Evolutionary conservation across 1,140 invertebrate species (phyloP), one percentile per base, ranked within the genome.

Genomic region (Drosophila elegans): DNA sequence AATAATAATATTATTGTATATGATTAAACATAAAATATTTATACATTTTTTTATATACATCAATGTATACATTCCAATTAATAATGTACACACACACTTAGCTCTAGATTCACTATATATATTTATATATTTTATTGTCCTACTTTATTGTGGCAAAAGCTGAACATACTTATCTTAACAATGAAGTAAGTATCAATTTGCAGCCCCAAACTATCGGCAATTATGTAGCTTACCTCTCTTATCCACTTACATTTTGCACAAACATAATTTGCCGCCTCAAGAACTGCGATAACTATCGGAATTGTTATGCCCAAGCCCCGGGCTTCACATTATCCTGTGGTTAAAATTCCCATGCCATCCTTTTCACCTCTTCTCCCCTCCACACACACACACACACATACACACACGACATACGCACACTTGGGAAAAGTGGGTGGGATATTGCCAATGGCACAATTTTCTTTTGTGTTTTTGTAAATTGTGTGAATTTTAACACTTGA

Each of bases 401-500:
- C 12, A 52, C 25, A 36, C 16, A 54, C 3, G 5, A 10, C 3
- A 10, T 1, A 38, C n/a, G 25, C 21, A 29, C 9, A 55, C n/a
- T n/a, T 34, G 36, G 16, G 29, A 48, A 16, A 51, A 21, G 45
- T 9, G 16, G 16, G 42, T 3, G 41, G 66, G 34, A 73, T 71
- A 63, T 72, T 76, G 82, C 81, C 78, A 69, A 74, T 78, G 82
- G 81, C 82, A 51, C 69, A 59, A 57, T 81, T 86, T 86, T 64
- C 78, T 78, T 85, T 88, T 79, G 71, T 85, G 72, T 78, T 56
- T 80, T 78, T 61, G 71, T 57, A 86, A 85, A 86, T 85, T 85
- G 82, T 88, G 83, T 88, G 83, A 88, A 88, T 88, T 83, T 88
- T 89, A 88, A 88, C 83, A 88, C 83, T 88, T 88, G 79, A 89